Base-by-base conservation (phyloP, 2,113 vertebrate genomes). In the Caranx melampygus region DNA sequence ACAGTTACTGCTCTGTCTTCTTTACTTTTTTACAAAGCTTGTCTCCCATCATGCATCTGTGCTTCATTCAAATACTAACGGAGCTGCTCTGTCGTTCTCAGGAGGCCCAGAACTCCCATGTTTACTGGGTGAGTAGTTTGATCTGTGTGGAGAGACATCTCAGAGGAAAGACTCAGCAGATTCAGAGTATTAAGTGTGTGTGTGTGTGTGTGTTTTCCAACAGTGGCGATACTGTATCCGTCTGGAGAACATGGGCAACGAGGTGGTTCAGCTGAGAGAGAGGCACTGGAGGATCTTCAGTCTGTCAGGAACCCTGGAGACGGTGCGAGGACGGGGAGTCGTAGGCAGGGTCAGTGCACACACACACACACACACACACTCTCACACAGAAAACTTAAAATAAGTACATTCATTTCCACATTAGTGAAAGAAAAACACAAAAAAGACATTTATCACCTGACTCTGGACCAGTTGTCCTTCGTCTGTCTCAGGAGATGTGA, bases 201-300 rank as follows among this genome's bases (percentile, higher is more conserved):
- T 37, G 37, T 37, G 37, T 37, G 37, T 37, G 37, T 37, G 37
- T 37, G 37, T 76, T 6, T 44, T 61, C 33, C 58, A 40, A 33
- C 85, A 99, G 98, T 99, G 98, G 98, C 95, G 98, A 31, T 99
- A 99, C 89, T 99, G 98, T 37, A 99, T 99, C 76, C 98, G 98
- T 54, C 82, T 99, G 93, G 98, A 99, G 93, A 99, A 99, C 92
- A 94, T 99, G 26, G 96, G 97, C 73, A 95, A 85, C 0, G 97
- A 99, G n/a, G 97, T 98, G 68, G 97, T 99, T 14, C 98, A 99
- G 85, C 96, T 99, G 59, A 94, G 98, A 34, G 98, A 99, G 26
- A 89, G 98, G 57, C 98, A 99, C 93, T 99, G 98, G 98, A 96
- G 98, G 89, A 99, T 99, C 94, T 99, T 99, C 88, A 99, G 98